Percentiles rank a stretch among this genome's conserved stretches.
Evolutionary conservation across 2,888 invertebrate species (phyloP).

Genomic region (Agelastica alni): DNA sequence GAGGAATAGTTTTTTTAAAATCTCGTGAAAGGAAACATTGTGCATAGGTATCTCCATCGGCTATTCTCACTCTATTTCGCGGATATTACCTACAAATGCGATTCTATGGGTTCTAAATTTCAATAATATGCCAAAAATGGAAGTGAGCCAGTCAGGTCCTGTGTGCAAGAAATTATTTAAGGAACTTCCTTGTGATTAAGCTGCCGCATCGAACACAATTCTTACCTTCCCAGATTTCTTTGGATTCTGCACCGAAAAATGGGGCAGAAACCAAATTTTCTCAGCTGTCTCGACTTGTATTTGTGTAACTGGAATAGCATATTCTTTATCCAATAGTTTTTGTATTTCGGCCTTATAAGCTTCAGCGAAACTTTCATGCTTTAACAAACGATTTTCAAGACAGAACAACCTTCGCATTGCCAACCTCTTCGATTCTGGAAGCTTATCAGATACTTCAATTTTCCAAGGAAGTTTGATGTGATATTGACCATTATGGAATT

Average conservation of each 20-base stretch:
- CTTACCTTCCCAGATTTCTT: conserved; percentile 3
- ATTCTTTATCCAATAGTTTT: no score
- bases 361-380: not conserved
- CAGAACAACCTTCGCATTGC: conserved; percentile 5
- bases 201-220: conserved; percentile 3
- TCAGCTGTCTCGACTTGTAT: not conserved
- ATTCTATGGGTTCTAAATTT: not conserved
- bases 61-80: conserved; percentile 3
- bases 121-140: not conserved
- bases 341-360: no score
- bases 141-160: not conserved
- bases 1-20: not conserved
- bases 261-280: not conserved
- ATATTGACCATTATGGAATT: not conserved
- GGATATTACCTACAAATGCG: conserved; percentile 8
- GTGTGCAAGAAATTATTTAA: not conserved
- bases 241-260: conserved; percentile 1
- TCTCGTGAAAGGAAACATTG: conserved; percentile 2
- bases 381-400: conserved; percentile 6
- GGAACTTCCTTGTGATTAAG: not conserved
- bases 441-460: not conserved
- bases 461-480: conserved; percentile 1
- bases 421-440: not conserved
- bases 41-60: not conserved
- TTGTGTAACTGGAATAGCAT: not conserved